Base-by-base conservation (phyloP, 2,113 vertebrate species). In the Dissostichus mawsoni region DNA sequence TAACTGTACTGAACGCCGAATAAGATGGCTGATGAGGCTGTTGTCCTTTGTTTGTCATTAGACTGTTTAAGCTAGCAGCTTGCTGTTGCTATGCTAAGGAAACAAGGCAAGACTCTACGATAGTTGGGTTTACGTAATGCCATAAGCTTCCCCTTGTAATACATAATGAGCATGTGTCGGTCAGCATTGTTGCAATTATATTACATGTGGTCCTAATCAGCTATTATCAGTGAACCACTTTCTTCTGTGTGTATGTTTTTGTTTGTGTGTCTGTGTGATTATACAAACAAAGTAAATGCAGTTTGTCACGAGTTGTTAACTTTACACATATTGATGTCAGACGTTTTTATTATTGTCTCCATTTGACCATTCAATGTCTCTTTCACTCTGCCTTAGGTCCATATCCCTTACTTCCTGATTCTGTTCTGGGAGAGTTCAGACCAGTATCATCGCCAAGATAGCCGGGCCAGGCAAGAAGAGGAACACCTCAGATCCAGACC, bases 381-480 rank as follows among this genome's bases (percentile, higher is more conserved):
- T 70, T 85, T 4, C 25, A 1, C 6, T 33, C 18, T 47, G 9
- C n/a, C 33, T 47, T 58, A 94, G 90, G 66, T 79, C 69, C 83
- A 80, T 44, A 14, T 61, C 58, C 86, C 77, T 59, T 1, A 20
- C 50, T 92, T 94, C 92, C 90, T 88, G 92, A 96, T 98, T 98
- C 95, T 93, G 95, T 96, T 95, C 86, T 95, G 95, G 93, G 94
- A 96, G 95, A 94, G 90, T 95, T 97, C 96, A 94, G 93, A 92
- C 95, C 93, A 94, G 93, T 92, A 97, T 96, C 96, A 92, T 96
- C 97, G 98, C 98, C 98, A 99, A 99, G 95, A 99, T 99, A 99
- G 98, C 98, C 91, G 98, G 97, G 94, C 96, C 98, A 89, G 96
- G 97, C 95, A 99, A 97, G 94, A 99, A 99, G 94, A 97, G 97